phyloP scores from a whole-genome alignment of 2,888 invertebrate genomes.

The Bombyx huttoni region DNA sequence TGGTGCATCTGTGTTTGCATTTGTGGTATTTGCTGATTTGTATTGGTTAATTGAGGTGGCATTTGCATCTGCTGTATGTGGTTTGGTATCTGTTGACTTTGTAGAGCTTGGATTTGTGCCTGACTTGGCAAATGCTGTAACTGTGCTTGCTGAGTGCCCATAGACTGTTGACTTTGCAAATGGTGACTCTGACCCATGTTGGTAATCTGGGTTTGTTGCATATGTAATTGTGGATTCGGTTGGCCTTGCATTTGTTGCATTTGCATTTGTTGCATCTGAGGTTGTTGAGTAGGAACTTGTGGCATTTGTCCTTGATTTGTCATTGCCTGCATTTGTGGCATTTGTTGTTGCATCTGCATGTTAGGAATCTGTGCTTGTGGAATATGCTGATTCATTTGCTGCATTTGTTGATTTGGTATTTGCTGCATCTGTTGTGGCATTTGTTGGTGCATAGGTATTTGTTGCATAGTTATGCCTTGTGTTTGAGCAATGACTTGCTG shows the following conservation, averaged over 20 bases:
- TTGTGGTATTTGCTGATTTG: constrained; percentile 63
- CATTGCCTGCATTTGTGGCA: constrained; percentile 64
- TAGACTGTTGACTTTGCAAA: constrained; percentile 55
- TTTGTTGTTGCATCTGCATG: constrained; percentile 66
- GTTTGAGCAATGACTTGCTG: constrained; percentile 67
- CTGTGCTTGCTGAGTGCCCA: constrained; percentile 62
- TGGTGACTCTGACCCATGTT: constrained; percentile 62
- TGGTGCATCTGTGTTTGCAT: constrained; percentile 69
- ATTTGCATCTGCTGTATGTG: constrained; percentile 71
- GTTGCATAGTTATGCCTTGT: constrained; percentile 65
- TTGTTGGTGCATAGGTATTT: constrained; percentile 67
- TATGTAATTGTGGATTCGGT: constrained; percentile 60
- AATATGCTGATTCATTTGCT: constrained; percentile 62
- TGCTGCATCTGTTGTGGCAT: constrained; percentile 70
- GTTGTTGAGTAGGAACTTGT: constrained; percentile 60
- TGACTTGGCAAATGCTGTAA: constrained; percentile 65
- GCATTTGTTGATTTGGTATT: constrained; percentile 68
- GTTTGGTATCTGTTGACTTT: constrained; percentile 69
- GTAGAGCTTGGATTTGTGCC: constrained; percentile 65
- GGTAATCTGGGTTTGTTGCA: constrained; percentile 65
- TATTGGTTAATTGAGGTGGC: constrained; percentile 51
- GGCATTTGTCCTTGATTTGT: constrained; percentile 58
- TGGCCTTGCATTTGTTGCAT: constrained; percentile 66
- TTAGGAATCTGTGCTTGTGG: constrained; percentile 60
- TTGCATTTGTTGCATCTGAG: constrained; percentile 68